These are phyloP conservation scores for Simalia tracyae DNA, from an alignment of 2,797 vertebrate genomes.

Conservation along the genomic window DNA sequence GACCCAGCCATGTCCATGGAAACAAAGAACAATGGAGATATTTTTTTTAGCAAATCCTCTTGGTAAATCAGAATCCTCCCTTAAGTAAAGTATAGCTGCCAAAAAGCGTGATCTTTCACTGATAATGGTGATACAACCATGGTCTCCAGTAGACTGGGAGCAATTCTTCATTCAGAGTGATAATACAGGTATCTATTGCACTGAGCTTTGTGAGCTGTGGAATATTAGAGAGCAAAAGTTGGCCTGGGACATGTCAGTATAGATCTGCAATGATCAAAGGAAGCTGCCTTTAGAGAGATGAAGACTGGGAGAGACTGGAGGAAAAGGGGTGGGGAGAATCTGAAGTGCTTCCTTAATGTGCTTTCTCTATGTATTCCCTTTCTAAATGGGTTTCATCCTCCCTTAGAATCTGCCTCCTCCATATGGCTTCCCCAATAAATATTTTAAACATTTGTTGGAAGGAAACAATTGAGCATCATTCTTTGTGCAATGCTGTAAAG, in stretches of 20 bases:
- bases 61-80: slow-evolving; percentile 50
- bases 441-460: slow-evolving; percentile 60
- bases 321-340: slow-evolving; percentile 57
- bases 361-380: slow-evolving; percentile 59
- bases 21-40: slow-evolving; percentile 13
- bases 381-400: slow-evolving; percentile 62
- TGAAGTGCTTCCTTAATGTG: slow-evolving; percentile 69
- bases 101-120: slow-evolving; percentile 63
- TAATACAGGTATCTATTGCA: slow-evolving; percentile 65
- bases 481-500: background rate
- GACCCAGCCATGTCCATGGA: slow-evolving; percentile 36
- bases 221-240: slow-evolving; percentile 69
- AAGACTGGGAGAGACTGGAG: slow-evolving; percentile 65
- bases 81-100: slow-evolving; percentile 52
- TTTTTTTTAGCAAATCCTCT: slow-evolving; percentile 39
- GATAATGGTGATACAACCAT: slow-evolving; percentile 60
- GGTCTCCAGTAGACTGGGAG: slow-evolving; percentile 53
- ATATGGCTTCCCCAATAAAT: slow-evolving; percentile 52
- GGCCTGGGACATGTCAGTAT: slow-evolving; percentile 70
- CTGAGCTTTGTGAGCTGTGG: slow-evolving; percentile 60
- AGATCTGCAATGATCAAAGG: slow-evolving; percentile 71
- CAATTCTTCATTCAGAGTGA: slow-evolving; percentile 43
- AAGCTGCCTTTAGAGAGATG: slow-evolving; percentile 62
- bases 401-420: slow-evolving; percentile 61
- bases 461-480: slow-evolving; percentile 23